Evolutionary conservation across 2,113 vertebrate species (phyloP).

Genomic region (Saccopteryx bilineata): DNA sequence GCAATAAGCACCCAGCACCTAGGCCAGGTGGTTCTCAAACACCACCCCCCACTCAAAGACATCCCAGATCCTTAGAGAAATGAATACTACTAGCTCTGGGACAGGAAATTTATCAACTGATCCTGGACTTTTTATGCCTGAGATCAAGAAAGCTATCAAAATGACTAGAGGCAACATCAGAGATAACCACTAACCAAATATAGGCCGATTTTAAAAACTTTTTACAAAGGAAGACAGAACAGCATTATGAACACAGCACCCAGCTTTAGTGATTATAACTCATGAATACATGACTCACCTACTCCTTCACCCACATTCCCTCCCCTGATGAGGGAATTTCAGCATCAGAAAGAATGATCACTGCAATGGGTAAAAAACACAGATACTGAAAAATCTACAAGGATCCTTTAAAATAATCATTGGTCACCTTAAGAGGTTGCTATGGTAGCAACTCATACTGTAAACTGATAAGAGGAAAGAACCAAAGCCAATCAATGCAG

Average conservation of each 20-base stretch:
- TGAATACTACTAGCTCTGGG: neutral
- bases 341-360: conserved; percentile 18
- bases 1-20: neutral
- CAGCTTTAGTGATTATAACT: neutral
- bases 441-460: neutral
- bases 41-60: neutral
- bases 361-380: neutral
- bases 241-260: neutral
- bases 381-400: neutral
- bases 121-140: neutral
- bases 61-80: neutral
- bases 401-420: neutral
- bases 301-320: neutral
- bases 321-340: neutral
- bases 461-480: neutral
- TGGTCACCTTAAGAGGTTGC: neutral
- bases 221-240: neutral
- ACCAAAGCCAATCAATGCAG: neutral
- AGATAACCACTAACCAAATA: neutral
- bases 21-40: neutral
- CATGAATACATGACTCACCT: neutral
- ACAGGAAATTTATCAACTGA: neutral
- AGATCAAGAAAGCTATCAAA: neutral
- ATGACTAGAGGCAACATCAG: neutral
- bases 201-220: neutral